Conservation (phyloP, 2,888 invertebrate species). For the Leucoptera coffeella region DNA sequence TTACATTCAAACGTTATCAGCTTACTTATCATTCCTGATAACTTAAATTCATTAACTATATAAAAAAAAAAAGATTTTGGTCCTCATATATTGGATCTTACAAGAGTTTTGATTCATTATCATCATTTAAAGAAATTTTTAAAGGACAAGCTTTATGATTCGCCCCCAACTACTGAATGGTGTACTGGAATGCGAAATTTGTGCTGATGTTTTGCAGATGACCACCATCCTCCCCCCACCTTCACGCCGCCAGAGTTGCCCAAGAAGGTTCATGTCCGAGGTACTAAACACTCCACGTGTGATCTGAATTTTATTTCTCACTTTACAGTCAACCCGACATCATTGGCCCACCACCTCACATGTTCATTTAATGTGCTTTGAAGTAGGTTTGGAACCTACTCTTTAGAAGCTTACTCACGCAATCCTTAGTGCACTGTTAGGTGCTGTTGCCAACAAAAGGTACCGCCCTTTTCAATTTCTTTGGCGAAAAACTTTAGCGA, state of each 20-base stretch:
- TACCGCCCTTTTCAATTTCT: slow-evolving; percentile 12
- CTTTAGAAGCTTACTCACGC: not conserved
- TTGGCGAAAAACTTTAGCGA: slow-evolving; percentile 3
- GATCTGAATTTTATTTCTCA: slow-evolving; percentile 36
- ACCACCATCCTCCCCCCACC: slow-evolving; percentile 95
- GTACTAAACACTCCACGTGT: slow-evolving; percentile 57
- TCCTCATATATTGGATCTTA: too few species aligned
- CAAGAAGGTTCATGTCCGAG: slow-evolving; percentile 97
- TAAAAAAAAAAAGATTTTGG: too few species aligned
- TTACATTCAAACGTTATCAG: too few species aligned
- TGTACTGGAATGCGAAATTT: slow-evolving; percentile 56
- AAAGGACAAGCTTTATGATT: too few species aligned
- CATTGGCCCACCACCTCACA: slow-evolving; percentile 29
- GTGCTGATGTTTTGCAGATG: slow-evolving; percentile 86
- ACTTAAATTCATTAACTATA: too few species aligned
- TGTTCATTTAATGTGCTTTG: slow-evolving; percentile 29
- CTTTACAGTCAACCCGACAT: slow-evolving; percentile 16
- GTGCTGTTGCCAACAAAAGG: slow-evolving; percentile 25
- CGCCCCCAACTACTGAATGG: too few species aligned
- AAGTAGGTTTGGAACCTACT: too few species aligned
- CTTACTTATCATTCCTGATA: too few species aligned
- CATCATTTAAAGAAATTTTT: too few species aligned
- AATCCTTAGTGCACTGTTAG: too few species aligned
- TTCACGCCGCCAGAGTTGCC: slow-evolving; percentile 98
- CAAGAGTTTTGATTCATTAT: too few species aligned